Conservation (phyloP, 2,113 vertebrate genomes). For the Chionodraco myersi region DNA sequence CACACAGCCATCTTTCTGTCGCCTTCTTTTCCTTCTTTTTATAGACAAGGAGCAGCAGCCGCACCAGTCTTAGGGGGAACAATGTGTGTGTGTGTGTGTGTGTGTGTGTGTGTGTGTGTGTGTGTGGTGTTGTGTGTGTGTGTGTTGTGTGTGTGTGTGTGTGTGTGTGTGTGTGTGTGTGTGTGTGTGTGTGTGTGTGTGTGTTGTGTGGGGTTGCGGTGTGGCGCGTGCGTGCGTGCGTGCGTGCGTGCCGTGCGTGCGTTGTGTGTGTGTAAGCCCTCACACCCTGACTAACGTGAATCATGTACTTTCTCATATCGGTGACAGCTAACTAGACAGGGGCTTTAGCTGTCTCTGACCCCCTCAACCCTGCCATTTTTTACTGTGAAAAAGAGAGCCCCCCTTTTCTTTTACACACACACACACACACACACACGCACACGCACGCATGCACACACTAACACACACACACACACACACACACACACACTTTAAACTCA, state of each 20-base stretch:
- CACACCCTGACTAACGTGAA: conserved; percentile 85
- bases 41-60: conserved; percentile 76
- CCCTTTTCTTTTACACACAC: not conserved
- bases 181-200: conserved; percentile 36
- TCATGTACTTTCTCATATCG: conserved; percentile 86
- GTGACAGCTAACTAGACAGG: conserved; percentile 86
- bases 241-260: conserved; percentile 27
- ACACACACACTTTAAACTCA: conserved; percentile 1
- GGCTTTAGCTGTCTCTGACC: conserved; percentile 75
- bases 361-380: conserved; percentile 59
- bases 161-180: conserved; percentile 41
- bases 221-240: conserved; percentile 44
- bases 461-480: conserved; percentile 19
- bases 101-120: conserved; percentile 47
- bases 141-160: not conserved
- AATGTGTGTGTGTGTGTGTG: conserved; percentile 30
- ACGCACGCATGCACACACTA: conserved; percentile 16
- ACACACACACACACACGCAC: not conserved
- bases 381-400: conserved; percentile 55
- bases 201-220: too few species aligned
- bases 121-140: conserved; percentile 31
- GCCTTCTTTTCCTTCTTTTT: conserved; percentile 53
- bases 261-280: conserved; percentile 42
- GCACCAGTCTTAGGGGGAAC: conserved; percentile 51
- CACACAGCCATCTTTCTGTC: conserved; percentile 53